phyloP scores from a whole-genome alignment of 1,140 invertebrate genomes.

The Telenomus remus region DNA sequence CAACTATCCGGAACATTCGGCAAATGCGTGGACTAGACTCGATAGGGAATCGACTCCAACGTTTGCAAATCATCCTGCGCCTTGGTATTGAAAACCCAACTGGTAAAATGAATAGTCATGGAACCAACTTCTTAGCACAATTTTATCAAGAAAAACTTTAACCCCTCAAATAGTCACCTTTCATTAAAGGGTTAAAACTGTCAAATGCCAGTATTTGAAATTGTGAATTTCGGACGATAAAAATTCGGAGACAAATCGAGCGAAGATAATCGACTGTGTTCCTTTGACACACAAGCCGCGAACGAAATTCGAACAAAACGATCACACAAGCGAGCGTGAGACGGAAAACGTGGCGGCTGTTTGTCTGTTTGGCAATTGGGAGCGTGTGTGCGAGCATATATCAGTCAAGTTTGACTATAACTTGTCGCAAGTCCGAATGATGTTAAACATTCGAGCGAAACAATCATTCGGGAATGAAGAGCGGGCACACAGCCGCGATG shows the following conservation, averaged over 20 bases:
- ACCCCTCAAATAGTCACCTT: no score
- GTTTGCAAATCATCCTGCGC: slow-evolving; percentile 7
- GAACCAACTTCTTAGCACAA: no score
- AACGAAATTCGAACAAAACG: neutral
- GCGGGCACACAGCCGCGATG: slow-evolving; percentile 8
- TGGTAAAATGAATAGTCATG: no score
- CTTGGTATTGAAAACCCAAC: no score
- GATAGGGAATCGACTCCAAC: no score
- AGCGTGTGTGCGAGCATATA: slow-evolving; percentile 27
- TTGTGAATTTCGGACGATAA: no score
- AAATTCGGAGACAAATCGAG: no score
- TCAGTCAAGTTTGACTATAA: slow-evolving; percentile 36
- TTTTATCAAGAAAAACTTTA: no score
- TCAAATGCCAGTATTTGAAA: no score
- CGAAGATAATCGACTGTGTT: slow-evolving; percentile 1
- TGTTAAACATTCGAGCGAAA: slow-evolving; percentile 38
- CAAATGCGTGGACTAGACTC: neutral
- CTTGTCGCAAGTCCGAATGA: slow-evolving; percentile 34
- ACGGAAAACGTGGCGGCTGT: slow-evolving; percentile 16
- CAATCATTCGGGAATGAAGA: slow-evolving; percentile 31
- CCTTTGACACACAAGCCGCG: slow-evolving; percentile 7
- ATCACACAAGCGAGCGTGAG: slow-evolving; percentile 19
- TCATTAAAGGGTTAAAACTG: no score
- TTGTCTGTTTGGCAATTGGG: slow-evolving; percentile 17
- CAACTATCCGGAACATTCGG: slow-evolving; percentile 9